phyloP scores from a whole-genome alignment of 2,797 vertebrate species.

The Rhinophrynus dorsalis region DNA sequence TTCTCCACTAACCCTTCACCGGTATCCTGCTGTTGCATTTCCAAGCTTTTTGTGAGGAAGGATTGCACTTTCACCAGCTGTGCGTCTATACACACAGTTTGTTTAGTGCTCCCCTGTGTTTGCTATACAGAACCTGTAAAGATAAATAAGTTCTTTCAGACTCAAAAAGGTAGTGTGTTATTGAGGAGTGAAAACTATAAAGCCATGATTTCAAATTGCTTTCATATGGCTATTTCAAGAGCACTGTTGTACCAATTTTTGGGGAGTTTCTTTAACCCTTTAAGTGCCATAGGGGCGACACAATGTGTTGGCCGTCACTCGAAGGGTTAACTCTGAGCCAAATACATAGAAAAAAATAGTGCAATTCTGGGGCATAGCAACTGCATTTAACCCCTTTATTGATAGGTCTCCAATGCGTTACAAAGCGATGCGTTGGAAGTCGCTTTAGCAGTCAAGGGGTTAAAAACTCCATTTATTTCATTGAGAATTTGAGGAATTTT shows the following conservation, averaged over 20 bases:
- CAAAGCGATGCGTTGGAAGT: too few relatives aligned
- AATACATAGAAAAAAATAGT: too few relatives aligned
- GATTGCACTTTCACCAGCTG: conserved; percentile 49
- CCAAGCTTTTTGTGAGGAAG: conserved; percentile 30
- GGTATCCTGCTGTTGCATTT: conserved; percentile 42
- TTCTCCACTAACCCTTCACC: conserved; percentile 37
- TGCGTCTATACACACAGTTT: conserved; percentile 36
- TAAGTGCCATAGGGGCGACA: too few relatives aligned
- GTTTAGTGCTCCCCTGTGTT: conserved; percentile 46
- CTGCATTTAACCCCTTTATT: too few relatives aligned
- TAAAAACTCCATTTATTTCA: too few relatives aligned
- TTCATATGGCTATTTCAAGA: conserved; percentile 26
- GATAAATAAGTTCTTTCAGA: conserved; percentile 41
- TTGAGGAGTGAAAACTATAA: conserved; percentile 35
- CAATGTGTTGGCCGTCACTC: too few relatives aligned
- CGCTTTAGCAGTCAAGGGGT: too few relatives aligned
- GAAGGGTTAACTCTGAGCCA: too few relatives aligned
- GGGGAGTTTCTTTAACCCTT: conserved; percentile 19
- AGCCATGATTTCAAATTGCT: conserved; percentile 29
- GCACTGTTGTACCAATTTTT: conserved; percentile 2
- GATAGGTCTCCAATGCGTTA: too few relatives aligned
- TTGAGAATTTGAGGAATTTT: too few relatives aligned
- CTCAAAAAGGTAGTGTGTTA: conserved; percentile 35
- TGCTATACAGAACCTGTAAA: conserved; percentile 44
- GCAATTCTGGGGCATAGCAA: too few relatives aligned